A percentile compares a stretch with the other conserved stretches of the same genome.
These are phyloP conservation scores for Pocillopora damicornis DNA, from an alignment of 64 coral and sea anemone species.

Conservation along the genomic window DNA sequence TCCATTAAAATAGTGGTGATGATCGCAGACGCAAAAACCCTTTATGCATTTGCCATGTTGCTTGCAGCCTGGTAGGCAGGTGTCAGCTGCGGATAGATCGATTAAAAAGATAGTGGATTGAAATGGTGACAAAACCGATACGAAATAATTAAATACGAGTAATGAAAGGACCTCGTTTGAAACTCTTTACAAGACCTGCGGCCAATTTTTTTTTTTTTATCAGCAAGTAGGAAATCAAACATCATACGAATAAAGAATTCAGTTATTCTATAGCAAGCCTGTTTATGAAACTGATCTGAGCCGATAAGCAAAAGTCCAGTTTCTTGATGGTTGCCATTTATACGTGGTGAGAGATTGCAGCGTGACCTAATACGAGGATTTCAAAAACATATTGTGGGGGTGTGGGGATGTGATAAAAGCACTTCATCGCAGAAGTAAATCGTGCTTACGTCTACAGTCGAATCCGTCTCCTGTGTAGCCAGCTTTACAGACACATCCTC, in stretches of 20 bases:
- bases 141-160: neutral
- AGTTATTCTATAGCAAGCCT: no score
- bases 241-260: no score
- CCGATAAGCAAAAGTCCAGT: no score
- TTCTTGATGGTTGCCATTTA: no score
- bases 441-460: constrained; percentile 60
- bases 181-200: neutral
- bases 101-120: neutral
- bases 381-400: no score
- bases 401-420: no score
- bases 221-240: no score
- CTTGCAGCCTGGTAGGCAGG: constrained; percentile 76
- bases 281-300: no score
- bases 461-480: constrained; percentile 77
- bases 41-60: constrained; percentile 89
- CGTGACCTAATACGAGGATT: no score
- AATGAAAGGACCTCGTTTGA: neutral
- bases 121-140: neutral
- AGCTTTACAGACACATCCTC: constrained; percentile 66
- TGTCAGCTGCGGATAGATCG: constrained; percentile 30
- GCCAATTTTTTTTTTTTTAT: neutral
- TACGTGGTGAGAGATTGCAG: no score
- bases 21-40: constrained; percentile 84
- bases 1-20: constrained; percentile 87
- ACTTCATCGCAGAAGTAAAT: neutral